Evolutionary conservation across 2,113 vertebrate genomes (phyloP), one percentile per base, ranked within the genome.

Genomic region (Mormoops blainvillei): DNA sequence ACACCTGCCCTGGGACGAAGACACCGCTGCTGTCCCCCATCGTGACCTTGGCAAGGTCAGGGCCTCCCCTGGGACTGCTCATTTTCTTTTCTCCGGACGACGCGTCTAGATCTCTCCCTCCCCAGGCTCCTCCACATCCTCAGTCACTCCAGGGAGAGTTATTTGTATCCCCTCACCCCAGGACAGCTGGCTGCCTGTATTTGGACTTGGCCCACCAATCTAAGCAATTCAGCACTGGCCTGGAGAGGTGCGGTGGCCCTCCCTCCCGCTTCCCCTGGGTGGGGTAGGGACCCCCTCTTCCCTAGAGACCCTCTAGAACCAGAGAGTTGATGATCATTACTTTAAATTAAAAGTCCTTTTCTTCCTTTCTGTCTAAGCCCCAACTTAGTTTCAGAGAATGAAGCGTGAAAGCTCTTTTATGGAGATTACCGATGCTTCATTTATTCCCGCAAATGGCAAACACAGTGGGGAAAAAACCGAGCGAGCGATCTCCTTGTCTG

Each of bases 361-460:
- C 81, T 73, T 26, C 71, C 50, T 90, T 94, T 91, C 84, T 4
- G 6, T 94, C 95, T 97, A 97, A 97, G 92, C 96, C 65, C 68
- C 96, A 97, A 97, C 94, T 97, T 97, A 95, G 97, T 94, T 97
- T 97, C 97, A 97, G 97, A 98, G 97, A 96, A 94, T 95, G 96
- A 96, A 97, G 96, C 97, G 86, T 97, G 97, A 97, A 98, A 98
- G 97, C 97, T 97, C 95, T 97, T 97, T 97, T 92, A 96, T 97
- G 91, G 97, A 97, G 97, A 98, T 98, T 98, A 98, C 97, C 4
- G 83, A 96, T 95, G 97, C 97, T 97, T 97, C 97, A 97, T 97
- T 98, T 98, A 97, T 98, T 91, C 80, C 96, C 28, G 63, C 92
- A 96, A 97, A 97, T 96, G 95, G 92, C 93, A 97, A 95, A 98